Percentiles rank a stretch among this genome's conserved stretches.
Evolutionary conservation across 2,888 invertebrate species (phyloP).

Genomic region (Clusia tigrina): DNA sequence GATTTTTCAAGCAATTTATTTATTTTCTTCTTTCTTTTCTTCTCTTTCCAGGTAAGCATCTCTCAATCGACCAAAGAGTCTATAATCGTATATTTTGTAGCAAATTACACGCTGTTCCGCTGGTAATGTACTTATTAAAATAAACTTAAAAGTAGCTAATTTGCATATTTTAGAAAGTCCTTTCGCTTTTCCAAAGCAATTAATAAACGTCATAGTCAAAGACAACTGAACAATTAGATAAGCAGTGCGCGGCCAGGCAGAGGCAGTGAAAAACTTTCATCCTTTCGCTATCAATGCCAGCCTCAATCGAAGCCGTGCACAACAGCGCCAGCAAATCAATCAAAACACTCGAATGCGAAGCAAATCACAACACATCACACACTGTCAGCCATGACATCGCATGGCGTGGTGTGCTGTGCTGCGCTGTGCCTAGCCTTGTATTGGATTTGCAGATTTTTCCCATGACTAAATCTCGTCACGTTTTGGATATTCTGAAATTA

Average conservation of each 20-base stretch:
- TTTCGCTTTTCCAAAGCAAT: constrained; percentile 40
- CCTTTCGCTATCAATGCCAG: constrained; percentile 31
- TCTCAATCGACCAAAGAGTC: background rate
- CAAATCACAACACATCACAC: background rate
- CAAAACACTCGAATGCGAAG: background rate
- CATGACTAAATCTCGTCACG: background rate
- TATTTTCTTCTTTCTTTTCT: background rate
- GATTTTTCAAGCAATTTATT: background rate
- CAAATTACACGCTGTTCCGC: constrained; percentile 14
- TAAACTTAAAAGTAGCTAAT: constrained; percentile 29
- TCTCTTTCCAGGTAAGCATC: constrained; percentile 38
- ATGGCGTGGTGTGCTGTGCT: background rate
- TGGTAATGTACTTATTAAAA: constrained; percentile 21
- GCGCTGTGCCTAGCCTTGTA: background rate
- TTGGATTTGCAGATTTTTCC: background rate
- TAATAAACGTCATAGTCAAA: background rate
- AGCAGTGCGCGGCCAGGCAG: too few species aligned
- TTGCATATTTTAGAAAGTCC: constrained; percentile 54
- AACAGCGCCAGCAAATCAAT: background rate
- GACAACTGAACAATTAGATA: background rate
- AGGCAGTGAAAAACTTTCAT: constrained; percentile 25
- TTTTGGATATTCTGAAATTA: background rate
- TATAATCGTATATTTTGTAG: background rate
- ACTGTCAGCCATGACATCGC: background rate
- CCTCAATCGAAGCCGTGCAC: background rate